Conservation (phyloP, 2,888 invertebrate species). For the Synergus umbraculus region DNA sequence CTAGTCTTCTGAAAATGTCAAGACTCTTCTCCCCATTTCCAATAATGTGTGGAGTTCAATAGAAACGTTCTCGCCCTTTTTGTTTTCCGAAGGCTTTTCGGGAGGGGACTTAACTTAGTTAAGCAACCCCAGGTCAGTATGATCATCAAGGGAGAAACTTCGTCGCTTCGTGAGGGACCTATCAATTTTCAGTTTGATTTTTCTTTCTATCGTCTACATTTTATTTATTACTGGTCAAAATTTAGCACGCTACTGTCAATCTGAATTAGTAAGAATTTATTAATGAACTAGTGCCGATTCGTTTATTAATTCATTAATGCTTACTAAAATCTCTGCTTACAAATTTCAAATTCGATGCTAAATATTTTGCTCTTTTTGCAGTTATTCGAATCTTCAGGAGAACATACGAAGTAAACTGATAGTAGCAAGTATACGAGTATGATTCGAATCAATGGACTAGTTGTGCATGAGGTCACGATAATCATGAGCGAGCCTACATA, state of each 20-base stretch:
- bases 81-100: constrained; percentile 15
- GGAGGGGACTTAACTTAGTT: constrained; percentile 35
- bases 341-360: too few species aligned
- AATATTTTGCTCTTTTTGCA: too few species aligned
- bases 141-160: constrained; percentile 29
- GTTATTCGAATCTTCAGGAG: background rate
- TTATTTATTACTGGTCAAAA: background rate
- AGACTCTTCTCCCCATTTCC: constrained; percentile 17
- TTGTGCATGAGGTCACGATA: constrained; percentile 13
- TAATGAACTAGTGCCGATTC: too few species aligned
- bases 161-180: background rate
- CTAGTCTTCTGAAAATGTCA: background rate
- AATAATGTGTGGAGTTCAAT: constrained; percentile 29
- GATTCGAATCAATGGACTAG: constrained; percentile 20
- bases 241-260: background rate
- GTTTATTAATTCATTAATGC: too few species aligned
- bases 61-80: constrained; percentile 25
- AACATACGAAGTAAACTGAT: background rate
- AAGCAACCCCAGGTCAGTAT: constrained; percentile 33
- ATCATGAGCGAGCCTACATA: background rate
- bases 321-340: too few species aligned
- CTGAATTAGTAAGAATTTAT: too few species aligned
- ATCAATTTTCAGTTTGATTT: background rate
- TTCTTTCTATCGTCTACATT: background rate
- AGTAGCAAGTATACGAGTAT: constrained; percentile 1